Evolutionary conservation across 2,113 vertebrate genomes (phyloP), one percentile per base, ranked within the genome.

Genomic region (Puffinus mauretanicus): DNA sequence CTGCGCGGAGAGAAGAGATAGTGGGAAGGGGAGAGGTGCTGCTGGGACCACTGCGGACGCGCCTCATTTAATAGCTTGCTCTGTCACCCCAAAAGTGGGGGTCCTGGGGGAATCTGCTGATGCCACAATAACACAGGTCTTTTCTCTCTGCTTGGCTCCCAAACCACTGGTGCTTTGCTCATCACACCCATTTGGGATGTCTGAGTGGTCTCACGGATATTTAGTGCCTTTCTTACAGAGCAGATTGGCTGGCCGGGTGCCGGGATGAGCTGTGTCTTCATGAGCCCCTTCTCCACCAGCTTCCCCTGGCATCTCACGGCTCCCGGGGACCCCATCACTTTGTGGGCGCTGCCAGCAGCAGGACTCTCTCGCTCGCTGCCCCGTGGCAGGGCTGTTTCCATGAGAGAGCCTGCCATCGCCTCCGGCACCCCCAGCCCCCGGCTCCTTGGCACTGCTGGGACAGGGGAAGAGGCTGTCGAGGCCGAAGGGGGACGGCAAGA

Each of bases 331-430:
- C 30, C 55, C 19, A 34, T n/a, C 52, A 13, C 9, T 65, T 60
- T 24, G 57, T 24, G 70, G 57, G 32, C 11, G 32, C 40, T 75
- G 24, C 14, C 12, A 26, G 65, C 21, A 36, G 46, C 9, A 82
- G 32, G 27, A 49, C 17, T 54, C 18, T 13, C n/a, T 61, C 2
- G 0, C 46, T 66, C 0, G 0, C 18, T 73, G 44, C 38, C 64
- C 66, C 0, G 0, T 32, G 32, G 26, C 54, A 69, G n/a, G 58
- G 49, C 36, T 75, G 27, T 73, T 84, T 51, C 30, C 5, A 1
- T 66, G 30, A 61, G 24, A 77, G 44, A 18, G 8, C 11, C 44
- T 58, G 19, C 34, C 46, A 19, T 40, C 0, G 0, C 36, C n/a
- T 42, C 57, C 3, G 2, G 21, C 27, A 32, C 29, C 40, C 26